phyloP scores from a whole-genome alignment of 2,888 invertebrate genomes.

The Deroplatys truncata region DNA sequence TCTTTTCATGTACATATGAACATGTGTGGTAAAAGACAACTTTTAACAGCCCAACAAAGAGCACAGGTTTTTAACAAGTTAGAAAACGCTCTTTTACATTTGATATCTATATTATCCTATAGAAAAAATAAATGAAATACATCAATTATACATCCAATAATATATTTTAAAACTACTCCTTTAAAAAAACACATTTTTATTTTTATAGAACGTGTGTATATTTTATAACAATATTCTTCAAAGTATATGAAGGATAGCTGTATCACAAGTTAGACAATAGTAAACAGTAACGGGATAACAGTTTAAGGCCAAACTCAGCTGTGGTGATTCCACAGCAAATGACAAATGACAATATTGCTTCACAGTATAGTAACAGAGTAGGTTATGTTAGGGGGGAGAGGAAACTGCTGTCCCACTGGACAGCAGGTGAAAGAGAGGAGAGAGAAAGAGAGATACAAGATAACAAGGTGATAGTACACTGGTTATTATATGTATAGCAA shows the following conservation, averaged over 20 bases:
- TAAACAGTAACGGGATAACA: not conserved
- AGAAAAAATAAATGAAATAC: not conserved
- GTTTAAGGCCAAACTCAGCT: not conserved
- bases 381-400: not conserved
- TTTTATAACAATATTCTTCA: not conserved
- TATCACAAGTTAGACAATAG: not conserved
- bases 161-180: not conserved
- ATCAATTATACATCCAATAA: not conserved
- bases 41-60: not conserved
- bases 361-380: not conserved
- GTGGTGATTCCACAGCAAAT: not conserved
- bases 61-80: not conserved
- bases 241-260: not conserved
- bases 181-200: not conserved
- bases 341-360: not conserved
- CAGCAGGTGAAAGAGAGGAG: not conserved
- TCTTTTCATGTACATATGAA: not conserved
- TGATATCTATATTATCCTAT: not conserved
- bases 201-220: not conserved
- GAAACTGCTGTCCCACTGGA: not conserved
- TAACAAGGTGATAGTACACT: not conserved
- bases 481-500: not conserved
- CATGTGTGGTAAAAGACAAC: not conserved
- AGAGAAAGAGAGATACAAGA: not conserved
- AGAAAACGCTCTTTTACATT: not conserved